Conservation (phyloP, 2,113 vertebrate species). For the Gracilinanus agilis region DNA sequence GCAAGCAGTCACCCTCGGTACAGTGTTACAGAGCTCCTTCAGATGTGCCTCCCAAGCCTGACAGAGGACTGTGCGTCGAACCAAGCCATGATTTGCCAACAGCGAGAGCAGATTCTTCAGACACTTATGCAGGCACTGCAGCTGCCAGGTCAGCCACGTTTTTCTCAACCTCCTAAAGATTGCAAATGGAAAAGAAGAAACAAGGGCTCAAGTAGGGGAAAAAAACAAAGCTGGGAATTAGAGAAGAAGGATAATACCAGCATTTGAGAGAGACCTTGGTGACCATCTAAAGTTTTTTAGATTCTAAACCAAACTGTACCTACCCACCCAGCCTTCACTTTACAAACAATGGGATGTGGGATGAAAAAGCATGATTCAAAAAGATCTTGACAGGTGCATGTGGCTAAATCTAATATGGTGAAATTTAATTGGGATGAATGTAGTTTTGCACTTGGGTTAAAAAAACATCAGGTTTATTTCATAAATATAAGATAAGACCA, state of each 20-base stretch:
- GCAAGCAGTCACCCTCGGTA: slow-evolving; percentile 85
- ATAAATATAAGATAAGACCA: not conserved
- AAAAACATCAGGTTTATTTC: not conserved
- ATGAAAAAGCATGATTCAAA: not conserved
- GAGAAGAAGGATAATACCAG: not conserved
- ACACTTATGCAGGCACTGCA: slow-evolving; percentile 84
- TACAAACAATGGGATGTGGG: not conserved
- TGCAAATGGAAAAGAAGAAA: not conserved
- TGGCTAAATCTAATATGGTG: not conserved
- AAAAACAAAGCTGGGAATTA: not conserved
- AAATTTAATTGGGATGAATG: not conserved
- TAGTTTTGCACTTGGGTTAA: not conserved
- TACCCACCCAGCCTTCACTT: not conserved
- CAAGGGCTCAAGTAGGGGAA: not conserved
- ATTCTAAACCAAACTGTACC: not conserved
- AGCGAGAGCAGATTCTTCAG: slow-evolving; percentile 88
- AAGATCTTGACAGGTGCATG: not conserved
- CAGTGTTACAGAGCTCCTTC: slow-evolving; percentile 91
- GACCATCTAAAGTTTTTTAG: too few relatives aligned
- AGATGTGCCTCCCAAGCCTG: slow-evolving; percentile 88
- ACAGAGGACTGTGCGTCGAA: slow-evolving; percentile 89
- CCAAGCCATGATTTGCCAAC: slow-evolving; percentile 86
- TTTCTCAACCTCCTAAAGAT: not conserved
- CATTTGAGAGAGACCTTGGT: not conserved
- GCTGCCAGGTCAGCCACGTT: slow-evolving; percentile 82